phyloP scores from a whole-genome alignment of 2,888 invertebrate genomes.

The Himalopsyche tibetana region DNA sequence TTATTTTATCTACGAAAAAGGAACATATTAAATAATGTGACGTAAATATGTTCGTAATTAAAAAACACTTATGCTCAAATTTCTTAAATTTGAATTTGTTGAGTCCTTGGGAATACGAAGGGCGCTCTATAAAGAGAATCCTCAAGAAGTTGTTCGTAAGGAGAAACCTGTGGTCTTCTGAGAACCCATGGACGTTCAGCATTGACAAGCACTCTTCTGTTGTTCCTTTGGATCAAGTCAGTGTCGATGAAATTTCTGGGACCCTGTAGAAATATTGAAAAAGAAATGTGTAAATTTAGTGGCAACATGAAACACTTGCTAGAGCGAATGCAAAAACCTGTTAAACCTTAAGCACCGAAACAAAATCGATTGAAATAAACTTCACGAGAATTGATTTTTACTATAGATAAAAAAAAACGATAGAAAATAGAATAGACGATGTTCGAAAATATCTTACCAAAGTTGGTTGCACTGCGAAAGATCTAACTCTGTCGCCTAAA shows the following conservation, averaged over 20 bases:
- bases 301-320: too few relatives aligned
- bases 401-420: too few relatives aligned
- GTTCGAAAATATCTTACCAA: not conserved
- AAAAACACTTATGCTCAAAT: too few relatives aligned
- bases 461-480: not conserved
- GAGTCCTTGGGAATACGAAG: not conserved
- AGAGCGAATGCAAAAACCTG: too few relatives aligned
- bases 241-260: slow-evolving; percentile 5
- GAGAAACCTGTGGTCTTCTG: not conserved
- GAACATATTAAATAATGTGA: too few relatives aligned
- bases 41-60: too few relatives aligned
- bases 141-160: not conserved
- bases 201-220: slow-evolving; percentile 22
- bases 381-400: too few relatives aligned
- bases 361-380: too few relatives aligned
- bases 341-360: too few relatives aligned
- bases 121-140: not conserved
- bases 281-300: too few relatives aligned
- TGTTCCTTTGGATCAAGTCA: not conserved
- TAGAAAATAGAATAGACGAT: too few relatives aligned
- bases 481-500: not conserved
- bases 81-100: not conserved
- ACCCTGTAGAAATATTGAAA: not conserved
- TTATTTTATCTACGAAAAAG: too few relatives aligned
- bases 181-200: not conserved